phyloP scores from a whole-genome alignment of 2,797 vertebrate genomes.

The Periophthalmus magnuspinnatus region DNA sequence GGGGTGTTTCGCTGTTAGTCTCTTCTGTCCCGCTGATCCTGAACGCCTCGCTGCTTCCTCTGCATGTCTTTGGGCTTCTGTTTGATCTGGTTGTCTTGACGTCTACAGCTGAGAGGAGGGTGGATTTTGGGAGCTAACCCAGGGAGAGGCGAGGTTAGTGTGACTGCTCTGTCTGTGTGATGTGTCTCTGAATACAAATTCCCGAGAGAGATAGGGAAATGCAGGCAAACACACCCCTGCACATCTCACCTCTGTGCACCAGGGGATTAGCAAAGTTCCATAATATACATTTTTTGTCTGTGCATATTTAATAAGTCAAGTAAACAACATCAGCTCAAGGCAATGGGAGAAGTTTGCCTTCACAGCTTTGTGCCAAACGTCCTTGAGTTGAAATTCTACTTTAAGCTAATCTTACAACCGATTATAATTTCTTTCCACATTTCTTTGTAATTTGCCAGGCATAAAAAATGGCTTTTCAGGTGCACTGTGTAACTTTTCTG shows the following conservation, averaged over 20 bases:
- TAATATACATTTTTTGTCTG: background rate
- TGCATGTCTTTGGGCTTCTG: conserved; percentile 48
- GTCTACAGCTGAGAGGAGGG: conserved; percentile 43
- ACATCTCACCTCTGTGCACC: conserved; percentile 4
- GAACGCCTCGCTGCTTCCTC: conserved; percentile 36
- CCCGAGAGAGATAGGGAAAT: conserved; percentile 8
- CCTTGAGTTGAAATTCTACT: conserved; percentile 6
- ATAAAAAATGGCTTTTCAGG: background rate
- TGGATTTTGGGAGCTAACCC: conserved; percentile 42
- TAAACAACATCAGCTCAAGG: conserved; percentile 3
- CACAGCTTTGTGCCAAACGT: conserved; percentile 8
- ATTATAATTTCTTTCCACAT: background rate
- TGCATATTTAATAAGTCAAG: conserved; percentile 6
- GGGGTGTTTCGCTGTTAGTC: conserved; percentile 54
- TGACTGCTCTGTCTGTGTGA: conserved; percentile 12
- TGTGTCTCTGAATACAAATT: conserved; percentile 19
- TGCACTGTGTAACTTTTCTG: too few relatives aligned
- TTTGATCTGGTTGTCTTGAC: conserved; percentile 57
- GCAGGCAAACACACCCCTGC: conserved; percentile 1
- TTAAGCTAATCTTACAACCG: background rate
- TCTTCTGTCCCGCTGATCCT: conserved; percentile 46
- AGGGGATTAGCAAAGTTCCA: conserved; percentile 1
- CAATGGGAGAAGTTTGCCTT: conserved; percentile 6
- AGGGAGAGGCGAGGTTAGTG: conserved; percentile 35
- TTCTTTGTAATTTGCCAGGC: background rate